A percentile compares a stretch with the other conserved stretches of the same genome.
Conservation (phyloP, 2,888 invertebrate genomes). For the Pasiphila rectangulata region DNA sequence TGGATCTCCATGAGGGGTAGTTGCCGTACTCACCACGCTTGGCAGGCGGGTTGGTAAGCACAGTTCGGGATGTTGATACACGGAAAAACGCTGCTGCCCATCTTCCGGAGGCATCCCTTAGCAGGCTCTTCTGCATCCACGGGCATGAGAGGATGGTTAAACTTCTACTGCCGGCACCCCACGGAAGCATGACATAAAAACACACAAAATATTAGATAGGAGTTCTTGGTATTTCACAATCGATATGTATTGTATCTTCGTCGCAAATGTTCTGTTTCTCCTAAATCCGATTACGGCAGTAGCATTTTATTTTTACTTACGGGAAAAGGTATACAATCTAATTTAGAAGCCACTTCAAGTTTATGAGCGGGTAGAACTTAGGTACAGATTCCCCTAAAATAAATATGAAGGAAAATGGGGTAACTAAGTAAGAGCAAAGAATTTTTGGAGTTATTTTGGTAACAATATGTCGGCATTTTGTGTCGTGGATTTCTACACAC, state of each 20-base stretch:
- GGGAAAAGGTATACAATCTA: conserved; percentile 27
- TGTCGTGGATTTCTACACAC: background rate
- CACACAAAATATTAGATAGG: too few relatives aligned
- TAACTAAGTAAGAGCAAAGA: background rate
- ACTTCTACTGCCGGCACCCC: too few relatives aligned
- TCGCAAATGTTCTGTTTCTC: conserved; percentile 5
- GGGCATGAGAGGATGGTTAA: too few relatives aligned
- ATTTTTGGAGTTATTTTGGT: background rate
- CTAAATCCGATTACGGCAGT: conserved; percentile 11
- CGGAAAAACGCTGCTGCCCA: too few relatives aligned
- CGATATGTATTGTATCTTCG: background rate
- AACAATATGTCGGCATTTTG: background rate
- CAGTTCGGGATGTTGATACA: too few relatives aligned
- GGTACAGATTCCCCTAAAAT: background rate
- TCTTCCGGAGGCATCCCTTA: too few relatives aligned
- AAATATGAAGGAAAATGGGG: background rate
- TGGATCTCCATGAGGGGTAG: too few relatives aligned
- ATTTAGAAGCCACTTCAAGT: conserved; percentile 29
- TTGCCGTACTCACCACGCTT: too few relatives aligned
- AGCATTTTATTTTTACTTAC: conserved; percentile 12
- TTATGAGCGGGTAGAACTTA: conserved; percentile 19
- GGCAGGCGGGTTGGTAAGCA: too few relatives aligned
- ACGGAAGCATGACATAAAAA: too few relatives aligned
- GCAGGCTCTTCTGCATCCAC: too few relatives aligned
- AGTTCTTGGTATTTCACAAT: too few relatives aligned